Evolutionary conservation across 2,888 invertebrate genomes (phyloP).

Genomic region (Eurytoma californica): DNA sequence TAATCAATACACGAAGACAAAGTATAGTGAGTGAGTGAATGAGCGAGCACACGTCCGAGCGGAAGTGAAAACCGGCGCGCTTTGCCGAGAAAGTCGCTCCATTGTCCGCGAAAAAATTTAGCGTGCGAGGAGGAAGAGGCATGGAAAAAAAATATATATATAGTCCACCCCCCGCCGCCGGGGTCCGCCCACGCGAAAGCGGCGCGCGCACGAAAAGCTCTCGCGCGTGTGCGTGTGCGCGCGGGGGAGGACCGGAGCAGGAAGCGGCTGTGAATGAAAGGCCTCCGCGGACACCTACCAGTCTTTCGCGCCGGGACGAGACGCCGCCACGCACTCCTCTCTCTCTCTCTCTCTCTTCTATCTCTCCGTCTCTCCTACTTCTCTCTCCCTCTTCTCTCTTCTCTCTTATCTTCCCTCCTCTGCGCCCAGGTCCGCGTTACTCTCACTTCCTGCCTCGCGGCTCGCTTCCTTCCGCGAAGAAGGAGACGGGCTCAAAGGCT

Average conservation of each 20-base stretch:
- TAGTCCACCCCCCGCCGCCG: no score
- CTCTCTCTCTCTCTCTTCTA: not conserved
- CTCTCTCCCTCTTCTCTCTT: not conserved
- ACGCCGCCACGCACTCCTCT: not conserved
- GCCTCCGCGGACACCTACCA: not conserved
- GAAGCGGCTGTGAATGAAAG: constrained; percentile 24
- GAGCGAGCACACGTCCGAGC: not conserved
- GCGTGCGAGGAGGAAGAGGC: not conserved
- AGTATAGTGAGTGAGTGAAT: constrained; percentile 1
- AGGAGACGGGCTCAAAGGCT: no score
- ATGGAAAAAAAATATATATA: no score
- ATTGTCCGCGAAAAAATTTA: not conserved
- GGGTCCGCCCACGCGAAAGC: no score
- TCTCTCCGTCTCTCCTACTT: constrained; percentile 28
- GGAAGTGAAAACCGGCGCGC: constrained; percentile 17
- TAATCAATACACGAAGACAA: no score
- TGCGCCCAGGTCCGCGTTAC: not conserved
- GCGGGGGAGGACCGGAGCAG: constrained; percentile 21
- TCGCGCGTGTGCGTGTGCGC: no score
- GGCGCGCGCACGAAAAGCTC: no score
- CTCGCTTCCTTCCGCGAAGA: no score
- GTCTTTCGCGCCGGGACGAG: constrained; percentile 15
- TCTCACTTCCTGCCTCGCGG: no score
- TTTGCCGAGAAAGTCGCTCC: not conserved
- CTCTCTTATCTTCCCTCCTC: constrained; percentile 31